Evolutionary conservation across 2,113 vertebrate species (phyloP).

Genomic region (Clarias gariepinus): DNA sequence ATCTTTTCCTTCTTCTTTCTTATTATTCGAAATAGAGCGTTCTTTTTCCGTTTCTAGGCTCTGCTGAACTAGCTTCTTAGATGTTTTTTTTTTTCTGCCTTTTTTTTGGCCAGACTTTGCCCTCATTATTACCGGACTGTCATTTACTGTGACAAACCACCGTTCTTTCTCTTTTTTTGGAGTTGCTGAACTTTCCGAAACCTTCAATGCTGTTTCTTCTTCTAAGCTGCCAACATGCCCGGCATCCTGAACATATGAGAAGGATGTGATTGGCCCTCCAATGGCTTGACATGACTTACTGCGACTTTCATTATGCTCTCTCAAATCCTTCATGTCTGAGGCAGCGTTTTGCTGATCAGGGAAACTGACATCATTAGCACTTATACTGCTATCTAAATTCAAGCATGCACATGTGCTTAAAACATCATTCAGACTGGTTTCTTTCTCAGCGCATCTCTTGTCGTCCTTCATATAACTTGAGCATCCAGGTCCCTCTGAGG

Average conservation of each 20-base stretch:
- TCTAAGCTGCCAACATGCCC: constrained; percentile 25
- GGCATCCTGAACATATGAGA: neutral
- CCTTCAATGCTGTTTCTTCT: constrained; percentile 14
- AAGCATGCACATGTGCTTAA: neutral
- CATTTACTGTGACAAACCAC: constrained; percentile 74
- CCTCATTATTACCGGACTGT: constrained; percentile 42
- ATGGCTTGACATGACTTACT: neutral
- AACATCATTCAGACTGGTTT: neutral
- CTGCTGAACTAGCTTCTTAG: constrained; percentile 15
- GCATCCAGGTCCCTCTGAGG: constrained; percentile 11
- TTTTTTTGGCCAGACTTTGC: constrained; percentile 61
- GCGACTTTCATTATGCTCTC: neutral
- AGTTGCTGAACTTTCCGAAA: constrained; percentile 13
- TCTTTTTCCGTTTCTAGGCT: neutral
- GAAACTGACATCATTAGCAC: neutral
- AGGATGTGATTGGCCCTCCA: neutral
- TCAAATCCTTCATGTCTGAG: neutral
- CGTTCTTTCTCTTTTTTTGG: constrained; percentile 66
- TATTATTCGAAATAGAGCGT: constrained; percentile 20
- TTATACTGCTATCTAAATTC: neutral
- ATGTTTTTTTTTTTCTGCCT: constrained; percentile 58
- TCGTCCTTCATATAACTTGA: neutral
- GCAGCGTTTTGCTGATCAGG: neutral
- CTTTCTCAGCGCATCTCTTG: neutral
- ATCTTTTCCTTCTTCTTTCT: constrained; percentile 11